Base-by-base conservation (phyloP, 2,888 invertebrate genomes). In the Luperina nickerlii region DNA sequence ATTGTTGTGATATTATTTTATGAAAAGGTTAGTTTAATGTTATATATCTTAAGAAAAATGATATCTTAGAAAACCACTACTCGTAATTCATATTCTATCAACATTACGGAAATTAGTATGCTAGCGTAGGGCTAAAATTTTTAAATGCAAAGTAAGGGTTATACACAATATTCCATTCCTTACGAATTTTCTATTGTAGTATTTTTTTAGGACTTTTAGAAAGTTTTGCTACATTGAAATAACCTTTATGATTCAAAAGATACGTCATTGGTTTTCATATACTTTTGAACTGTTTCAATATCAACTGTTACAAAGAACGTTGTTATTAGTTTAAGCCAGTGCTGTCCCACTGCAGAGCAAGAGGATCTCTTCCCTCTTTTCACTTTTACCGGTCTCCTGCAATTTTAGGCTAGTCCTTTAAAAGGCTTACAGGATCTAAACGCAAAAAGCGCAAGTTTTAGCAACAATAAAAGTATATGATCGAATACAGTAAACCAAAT, bases 71-170 rank as follows among this genome's bases (percentile, higher is more conserved):
- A 73, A 88, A 68, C 63, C 74, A 63, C 69, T 67, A 62, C 87
- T 76, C 73, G 73, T 81, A 78, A 71, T 74, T 38, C 76, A 84
- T 74, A 66, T 84, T 80, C 83, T 72, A 75, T 80, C 78, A 69
- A 70, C 73, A 54, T 68, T 60, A 69, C 65, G 78, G 76, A 80
- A 87, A 87, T 88, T 87, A 73, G 88, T 87, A 65, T 73, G 72
- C 51, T 70, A 54, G 72, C 78, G 74, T 70, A 62, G 67, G 74
- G 38, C 65, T 63, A 71, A 79, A 77, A 71, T 82, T 78, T 82
- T 74, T 78, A 68, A 66, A 71, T 48, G 65, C 54, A 69, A 70
- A 81, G 69, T 79, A 69, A 74, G 51, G 48, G 62, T 32, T 72
- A 78, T 62, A 71, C 69, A 32, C 32, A 32, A 38, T 38, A 72